These are phyloP conservation scores for Sandelia bainsii DNA, from an alignment of 2,797 vertebrate species.

Conservation along the genomic window DNA sequence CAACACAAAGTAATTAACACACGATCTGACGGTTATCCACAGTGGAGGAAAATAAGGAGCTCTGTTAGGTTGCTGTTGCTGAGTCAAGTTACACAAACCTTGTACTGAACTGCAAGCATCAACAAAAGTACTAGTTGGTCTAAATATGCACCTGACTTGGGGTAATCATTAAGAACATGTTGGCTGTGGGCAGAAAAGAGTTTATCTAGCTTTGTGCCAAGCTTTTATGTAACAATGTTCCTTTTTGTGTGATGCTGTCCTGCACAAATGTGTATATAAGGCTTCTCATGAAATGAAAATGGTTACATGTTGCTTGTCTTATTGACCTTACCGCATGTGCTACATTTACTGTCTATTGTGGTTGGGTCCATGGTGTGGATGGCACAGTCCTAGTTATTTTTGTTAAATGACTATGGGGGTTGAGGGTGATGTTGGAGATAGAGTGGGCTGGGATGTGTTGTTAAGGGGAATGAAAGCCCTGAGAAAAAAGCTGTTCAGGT, in stretches of 20 bases:
- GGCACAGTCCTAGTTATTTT: too few species aligned
- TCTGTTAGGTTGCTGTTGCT: slow-evolving; percentile 3
- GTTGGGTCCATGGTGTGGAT: too few species aligned
- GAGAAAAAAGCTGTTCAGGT: too few species aligned
- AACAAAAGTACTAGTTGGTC: not conserved
- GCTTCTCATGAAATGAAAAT: not conserved
- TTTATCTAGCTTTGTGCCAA: not conserved
- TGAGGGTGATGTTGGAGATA: too few species aligned
- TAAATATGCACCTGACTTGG: not conserved
- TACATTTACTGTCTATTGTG: too few species aligned
- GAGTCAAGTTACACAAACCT: not conserved
- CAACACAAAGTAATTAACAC: slow-evolving; percentile 63
- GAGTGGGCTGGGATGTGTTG: too few species aligned
- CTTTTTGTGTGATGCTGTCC: not conserved
- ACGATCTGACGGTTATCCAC: slow-evolving; percentile 43
- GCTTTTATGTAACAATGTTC: not conserved
- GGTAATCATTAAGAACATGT: not conserved
- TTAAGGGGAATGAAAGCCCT: too few species aligned
- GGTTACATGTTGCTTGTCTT: too few species aligned
- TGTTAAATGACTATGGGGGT: too few species aligned
- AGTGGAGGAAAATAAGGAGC: slow-evolving; percentile 26
- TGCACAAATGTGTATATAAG: not conserved
- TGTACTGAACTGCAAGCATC: not conserved
- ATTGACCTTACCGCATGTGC: too few species aligned
- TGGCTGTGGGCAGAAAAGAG: not conserved